Percentiles rank a stretch among this genome's conserved stretches.
Conservation (phyloP, 2,113 vertebrate genomes). For the Prionailurus viverrinus region DNA sequence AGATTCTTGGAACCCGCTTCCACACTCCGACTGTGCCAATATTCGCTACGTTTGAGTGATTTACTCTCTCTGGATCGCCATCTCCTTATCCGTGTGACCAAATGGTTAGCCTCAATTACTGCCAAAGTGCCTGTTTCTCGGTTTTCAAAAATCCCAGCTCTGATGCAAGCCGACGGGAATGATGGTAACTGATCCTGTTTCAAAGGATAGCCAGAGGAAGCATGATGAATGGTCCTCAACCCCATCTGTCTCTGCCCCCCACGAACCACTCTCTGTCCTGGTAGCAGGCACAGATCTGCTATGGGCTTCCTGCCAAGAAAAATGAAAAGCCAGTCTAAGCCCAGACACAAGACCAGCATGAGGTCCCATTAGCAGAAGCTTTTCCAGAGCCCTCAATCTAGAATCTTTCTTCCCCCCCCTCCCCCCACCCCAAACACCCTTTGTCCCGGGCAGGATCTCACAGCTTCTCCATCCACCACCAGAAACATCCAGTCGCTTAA, state of each 20-base stretch:
- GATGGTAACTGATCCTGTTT: background rate
- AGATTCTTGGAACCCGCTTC: rapidly evolving
- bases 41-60: background rate
- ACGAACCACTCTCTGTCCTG: background rate
- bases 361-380: background rate
- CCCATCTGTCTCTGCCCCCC: background rate
- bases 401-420: background rate
- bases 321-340: background rate
- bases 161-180: rapidly evolving
- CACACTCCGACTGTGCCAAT: background rate
- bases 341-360: background rate
- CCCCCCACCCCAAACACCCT: background rate
- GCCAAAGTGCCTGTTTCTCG: background rate
- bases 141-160: constrained; percentile 14
- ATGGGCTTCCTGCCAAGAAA: background rate
- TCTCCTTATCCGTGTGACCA: background rate
- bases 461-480: background rate
- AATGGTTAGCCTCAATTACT: background rate
- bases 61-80: background rate
- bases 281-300: background rate
- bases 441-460: background rate
- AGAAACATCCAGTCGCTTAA: background rate
- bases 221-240: background rate
- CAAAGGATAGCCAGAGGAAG: background rate
- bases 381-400: constrained; percentile 1